Evolutionary conservation across 2,888 invertebrate genomes (phyloP).

Genomic region (Uropetala carovei): DNA sequence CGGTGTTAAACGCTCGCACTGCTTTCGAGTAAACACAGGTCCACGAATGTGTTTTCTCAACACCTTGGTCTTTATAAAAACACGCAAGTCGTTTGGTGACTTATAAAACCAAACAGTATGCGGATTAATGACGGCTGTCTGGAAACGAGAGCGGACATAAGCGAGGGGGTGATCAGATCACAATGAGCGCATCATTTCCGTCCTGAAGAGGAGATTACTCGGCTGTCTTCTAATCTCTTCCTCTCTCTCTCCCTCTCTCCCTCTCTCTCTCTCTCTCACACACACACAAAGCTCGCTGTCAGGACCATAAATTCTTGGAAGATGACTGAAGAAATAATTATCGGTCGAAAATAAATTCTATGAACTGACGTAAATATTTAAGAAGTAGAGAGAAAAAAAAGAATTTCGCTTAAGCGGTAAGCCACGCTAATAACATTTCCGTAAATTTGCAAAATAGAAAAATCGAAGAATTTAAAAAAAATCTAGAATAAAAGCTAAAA

Average conservation of each 20-base stretch:
- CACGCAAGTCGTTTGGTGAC: too few relatives aligned
- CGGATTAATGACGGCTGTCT: background rate
- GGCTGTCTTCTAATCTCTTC: background rate
- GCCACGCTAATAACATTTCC: too few relatives aligned
- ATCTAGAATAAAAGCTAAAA: too few relatives aligned
- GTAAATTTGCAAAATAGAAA: too few relatives aligned
- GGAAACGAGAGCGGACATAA: background rate
- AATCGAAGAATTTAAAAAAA: too few relatives aligned
- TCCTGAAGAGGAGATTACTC: background rate
- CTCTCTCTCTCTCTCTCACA: background rate
- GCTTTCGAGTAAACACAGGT: too few relatives aligned
- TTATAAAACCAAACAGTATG: background rate
- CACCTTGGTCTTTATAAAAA: too few relatives aligned
- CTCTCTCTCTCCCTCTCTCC: background rate
- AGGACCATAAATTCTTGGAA: background rate
- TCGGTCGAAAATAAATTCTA: background rate
- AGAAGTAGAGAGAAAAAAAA: too few relatives aligned
- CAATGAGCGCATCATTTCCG: background rate
- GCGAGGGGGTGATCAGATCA: background rate
- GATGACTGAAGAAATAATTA: background rate
- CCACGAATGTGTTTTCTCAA: too few relatives aligned
- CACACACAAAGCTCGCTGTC: background rate
- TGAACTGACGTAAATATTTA: too few relatives aligned
- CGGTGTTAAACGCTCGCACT: too few relatives aligned
- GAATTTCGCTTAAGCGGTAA: too few relatives aligned